These are phyloP conservation scores for Sinhomidia bicolor DNA, from an alignment of 2,888 invertebrate species.

Conservation along the genomic window DNA sequence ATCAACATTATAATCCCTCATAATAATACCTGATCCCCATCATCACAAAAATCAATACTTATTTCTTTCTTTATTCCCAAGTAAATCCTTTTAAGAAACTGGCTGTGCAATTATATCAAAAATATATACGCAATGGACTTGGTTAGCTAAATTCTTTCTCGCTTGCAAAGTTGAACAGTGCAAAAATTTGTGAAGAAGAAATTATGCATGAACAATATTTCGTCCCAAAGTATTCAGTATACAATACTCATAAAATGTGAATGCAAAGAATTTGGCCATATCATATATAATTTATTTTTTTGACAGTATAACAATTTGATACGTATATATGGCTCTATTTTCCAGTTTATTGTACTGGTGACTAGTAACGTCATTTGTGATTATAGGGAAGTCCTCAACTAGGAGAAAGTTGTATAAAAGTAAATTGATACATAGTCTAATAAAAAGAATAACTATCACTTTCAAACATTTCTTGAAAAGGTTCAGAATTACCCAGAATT, in stretches of 20 bases:
- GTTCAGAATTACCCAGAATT: not conserved
- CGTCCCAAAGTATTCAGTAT: not conserved
- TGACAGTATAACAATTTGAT: not conserved
- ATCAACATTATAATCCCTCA: not conserved
- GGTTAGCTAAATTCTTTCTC: too few relatives aligned
- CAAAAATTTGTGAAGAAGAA: too few relatives aligned
- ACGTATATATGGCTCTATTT: not conserved
- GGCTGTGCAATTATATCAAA: not conserved
- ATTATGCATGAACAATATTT: not conserved
- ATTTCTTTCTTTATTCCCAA: slow-evolving; percentile 23
- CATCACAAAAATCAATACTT: slow-evolving; percentile 1
- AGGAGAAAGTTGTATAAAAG: not conserved
- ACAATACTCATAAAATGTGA: not conserved
- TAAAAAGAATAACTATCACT: not conserved
- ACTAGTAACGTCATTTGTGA: too few relatives aligned
- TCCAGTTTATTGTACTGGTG: not conserved
- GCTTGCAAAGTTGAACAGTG: too few relatives aligned
- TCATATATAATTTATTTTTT: not conserved
- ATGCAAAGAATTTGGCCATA: not conserved
- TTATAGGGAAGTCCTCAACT: too few relatives aligned
- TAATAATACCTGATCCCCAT: not conserved
- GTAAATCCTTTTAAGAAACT: not conserved
- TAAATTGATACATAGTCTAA: not conserved
- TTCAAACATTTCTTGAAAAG: not conserved
- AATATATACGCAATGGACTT: too few relatives aligned